These are phyloP conservation scores for Peromyscus aztecus DNA, from an alignment of 2,797 vertebrate genomes.

Conservation along the genomic window DNA sequence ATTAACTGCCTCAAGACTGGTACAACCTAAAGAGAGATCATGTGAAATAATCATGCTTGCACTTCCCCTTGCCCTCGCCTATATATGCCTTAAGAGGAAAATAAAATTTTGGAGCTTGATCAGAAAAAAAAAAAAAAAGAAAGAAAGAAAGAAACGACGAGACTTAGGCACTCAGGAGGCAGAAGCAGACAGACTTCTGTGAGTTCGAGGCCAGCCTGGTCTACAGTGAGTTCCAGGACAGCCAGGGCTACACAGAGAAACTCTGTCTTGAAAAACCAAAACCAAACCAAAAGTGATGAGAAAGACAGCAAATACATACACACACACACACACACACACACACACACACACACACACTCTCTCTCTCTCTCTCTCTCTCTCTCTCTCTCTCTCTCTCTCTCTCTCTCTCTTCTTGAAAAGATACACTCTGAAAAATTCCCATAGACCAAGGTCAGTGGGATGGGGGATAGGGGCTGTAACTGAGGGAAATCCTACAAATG, in stretches of 20 bases:
- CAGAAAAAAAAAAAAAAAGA: too few relatives aligned
- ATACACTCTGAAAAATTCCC: neutral
- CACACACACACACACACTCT: too few relatives aligned
- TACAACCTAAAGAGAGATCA: neutral
- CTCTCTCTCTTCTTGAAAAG: neutral
- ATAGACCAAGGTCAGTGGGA: neutral
- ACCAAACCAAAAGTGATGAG: neutral
- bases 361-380: too few relatives aligned
- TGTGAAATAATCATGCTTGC: neutral
- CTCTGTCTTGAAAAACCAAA: neutral
- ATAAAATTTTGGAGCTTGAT: too few relatives aligned
- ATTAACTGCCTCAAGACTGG: constrained; percentile 43
- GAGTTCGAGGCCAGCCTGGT: neutral
- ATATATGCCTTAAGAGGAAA: too few relatives aligned
- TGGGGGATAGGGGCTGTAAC: neutral
- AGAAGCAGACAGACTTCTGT: neutral
- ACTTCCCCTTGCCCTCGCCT: too few relatives aligned
- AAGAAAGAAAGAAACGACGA: constrained; percentile 7
- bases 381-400: too few relatives aligned
- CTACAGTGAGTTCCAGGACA: neutral
- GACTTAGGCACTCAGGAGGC: neutral
- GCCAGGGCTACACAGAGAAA: neutral
- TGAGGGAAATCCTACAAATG: neutral
- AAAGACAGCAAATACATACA: constrained; percentile 23
- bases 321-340: too few relatives aligned